phyloP scores from a whole-genome alignment of 2,888 invertebrate genomes.

The Cephus rjabovi region DNA sequence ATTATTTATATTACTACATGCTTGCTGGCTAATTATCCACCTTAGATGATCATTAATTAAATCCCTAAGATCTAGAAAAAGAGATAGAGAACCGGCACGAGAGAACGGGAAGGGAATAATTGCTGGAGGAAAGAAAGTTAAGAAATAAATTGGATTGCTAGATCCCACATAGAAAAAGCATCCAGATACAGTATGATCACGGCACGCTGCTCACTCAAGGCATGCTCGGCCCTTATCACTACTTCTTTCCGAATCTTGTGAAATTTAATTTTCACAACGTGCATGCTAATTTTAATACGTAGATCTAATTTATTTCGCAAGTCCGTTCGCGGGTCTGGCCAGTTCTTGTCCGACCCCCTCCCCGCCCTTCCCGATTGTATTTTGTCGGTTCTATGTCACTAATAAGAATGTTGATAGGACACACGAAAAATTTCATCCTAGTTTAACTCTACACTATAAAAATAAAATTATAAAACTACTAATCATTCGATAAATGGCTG shows the following conservation, averaged over 20 bases:
- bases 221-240: neutral
- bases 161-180: neutral
- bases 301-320: neutral
- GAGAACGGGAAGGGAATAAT: neutral
- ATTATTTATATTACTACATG: neutral
- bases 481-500: neutral
- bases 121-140: neutral
- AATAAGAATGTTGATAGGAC: neutral
- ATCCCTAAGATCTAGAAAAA: neutral
- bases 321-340: conserved; percentile 30
- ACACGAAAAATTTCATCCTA: neutral
- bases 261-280: neutral
- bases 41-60: neutral
- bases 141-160: neutral
- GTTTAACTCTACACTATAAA: neutral
- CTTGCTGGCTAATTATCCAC: neutral
- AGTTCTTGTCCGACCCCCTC: conserved; percentile 27
- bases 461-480: neutral
- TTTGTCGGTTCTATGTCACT: neutral
- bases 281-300: neutral
- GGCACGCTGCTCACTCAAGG: neutral
- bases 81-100: neutral
- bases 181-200: neutral
- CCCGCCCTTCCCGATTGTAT: neutral
- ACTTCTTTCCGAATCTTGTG: neutral